These are phyloP conservation scores for Drosophila leonis DNA, from an alignment of 2,888 invertebrate species.

Conservation along the genomic window DNA sequence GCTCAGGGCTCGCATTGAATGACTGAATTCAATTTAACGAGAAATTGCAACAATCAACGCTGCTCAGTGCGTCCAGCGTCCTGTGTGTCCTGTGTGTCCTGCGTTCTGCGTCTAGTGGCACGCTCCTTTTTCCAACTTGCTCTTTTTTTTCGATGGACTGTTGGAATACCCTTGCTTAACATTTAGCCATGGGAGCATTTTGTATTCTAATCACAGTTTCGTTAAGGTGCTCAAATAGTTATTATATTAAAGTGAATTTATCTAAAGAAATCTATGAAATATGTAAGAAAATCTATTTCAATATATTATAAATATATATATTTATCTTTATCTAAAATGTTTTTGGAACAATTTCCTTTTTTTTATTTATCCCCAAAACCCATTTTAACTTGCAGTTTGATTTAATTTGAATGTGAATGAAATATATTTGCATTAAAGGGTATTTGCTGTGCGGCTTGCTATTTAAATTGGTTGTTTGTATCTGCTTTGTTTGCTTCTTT, in stretches of 20 bases:
- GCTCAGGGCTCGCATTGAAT: slow-evolving; percentile 56
- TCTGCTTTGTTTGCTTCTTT: neutral
- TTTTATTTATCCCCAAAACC: too few species aligned
- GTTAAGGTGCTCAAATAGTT: too few species aligned
- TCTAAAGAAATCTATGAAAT: too few species aligned
- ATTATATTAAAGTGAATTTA: too few species aligned
- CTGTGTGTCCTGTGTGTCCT: slow-evolving; percentile 1
- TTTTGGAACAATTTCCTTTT: neutral
- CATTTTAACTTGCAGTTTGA: neutral
- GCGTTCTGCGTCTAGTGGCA: slow-evolving; percentile 11
- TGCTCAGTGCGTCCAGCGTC: slow-evolving; percentile 43
- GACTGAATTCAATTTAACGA: slow-evolving; percentile 80
- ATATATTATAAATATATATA: neutral
- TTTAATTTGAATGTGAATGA: neutral
- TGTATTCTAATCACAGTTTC: neutral
- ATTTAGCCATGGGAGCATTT: neutral
- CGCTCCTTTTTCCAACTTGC: slow-evolving; percentile 3
- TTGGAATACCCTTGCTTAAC: slow-evolving; percentile 9
- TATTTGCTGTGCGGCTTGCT: slow-evolving; percentile 16
- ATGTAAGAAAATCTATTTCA: too few species aligned
- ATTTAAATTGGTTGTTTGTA: neutral
- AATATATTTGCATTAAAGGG: neutral
- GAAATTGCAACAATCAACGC: slow-evolving; percentile 80
- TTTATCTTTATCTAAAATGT: neutral
- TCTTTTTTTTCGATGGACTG: neutral